A percentile compares a stretch with the other conserved stretches of the same genome.
Conservation (phyloP, 1,140 invertebrate genomes). For the Calycopis cecrops region DNA sequence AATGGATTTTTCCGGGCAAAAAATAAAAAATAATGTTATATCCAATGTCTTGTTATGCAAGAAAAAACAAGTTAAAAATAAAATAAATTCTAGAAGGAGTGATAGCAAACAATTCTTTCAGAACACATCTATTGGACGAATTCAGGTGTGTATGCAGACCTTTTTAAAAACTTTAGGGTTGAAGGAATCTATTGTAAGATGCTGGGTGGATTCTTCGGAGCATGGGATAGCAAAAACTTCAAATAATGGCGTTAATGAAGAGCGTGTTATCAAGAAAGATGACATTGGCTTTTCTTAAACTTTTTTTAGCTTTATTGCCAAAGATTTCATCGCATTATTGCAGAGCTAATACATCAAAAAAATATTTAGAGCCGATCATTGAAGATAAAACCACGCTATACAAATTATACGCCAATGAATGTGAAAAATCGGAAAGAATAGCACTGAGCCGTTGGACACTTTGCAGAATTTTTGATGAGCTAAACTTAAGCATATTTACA, state of each 20-base stretch:
- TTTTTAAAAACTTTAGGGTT: neutral
- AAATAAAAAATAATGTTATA: too few relatives aligned
- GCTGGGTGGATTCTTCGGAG: too few relatives aligned
- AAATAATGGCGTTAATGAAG: neutral
- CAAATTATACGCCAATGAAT: neutral
- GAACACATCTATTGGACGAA: too few relatives aligned
- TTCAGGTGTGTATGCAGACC: neutral
- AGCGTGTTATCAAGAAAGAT: neutral
- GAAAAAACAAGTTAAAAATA: too few relatives aligned
- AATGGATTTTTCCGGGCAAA: too few relatives aligned
- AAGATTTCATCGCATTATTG: conserved; percentile 1
- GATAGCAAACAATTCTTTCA: too few relatives aligned
- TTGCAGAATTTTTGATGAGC: neutral
- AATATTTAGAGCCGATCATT: too few relatives aligned
- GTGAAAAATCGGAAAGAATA: neutral
- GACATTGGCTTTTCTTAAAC: neutral
- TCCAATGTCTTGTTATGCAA: too few relatives aligned
- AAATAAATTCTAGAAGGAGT: too few relatives aligned
- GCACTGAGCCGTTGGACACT: neutral
- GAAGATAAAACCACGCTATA: neutral
- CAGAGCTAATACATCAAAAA: neutral
- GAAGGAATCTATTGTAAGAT: neutral
- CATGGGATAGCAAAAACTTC: neutral
- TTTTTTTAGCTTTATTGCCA: neutral
- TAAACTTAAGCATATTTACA: neutral